phyloP scores from a whole-genome alignment of 2,888 invertebrate species.

The Diaperis boleti region DNA sequence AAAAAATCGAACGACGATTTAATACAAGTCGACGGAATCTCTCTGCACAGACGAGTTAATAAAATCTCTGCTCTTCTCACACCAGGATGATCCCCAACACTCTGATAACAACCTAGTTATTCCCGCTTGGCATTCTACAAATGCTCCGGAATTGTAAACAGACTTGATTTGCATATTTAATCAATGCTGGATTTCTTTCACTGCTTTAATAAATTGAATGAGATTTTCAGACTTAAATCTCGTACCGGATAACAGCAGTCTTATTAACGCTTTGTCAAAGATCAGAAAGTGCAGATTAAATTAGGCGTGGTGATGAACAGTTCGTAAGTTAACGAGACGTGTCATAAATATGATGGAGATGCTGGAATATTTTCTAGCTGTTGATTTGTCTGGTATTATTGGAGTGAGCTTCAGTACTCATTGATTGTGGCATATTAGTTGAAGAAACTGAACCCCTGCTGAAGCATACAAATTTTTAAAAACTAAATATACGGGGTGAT shows the following conservation, averaged over 20 bases:
- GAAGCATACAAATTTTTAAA: too few species aligned
- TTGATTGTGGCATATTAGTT: too few species aligned
- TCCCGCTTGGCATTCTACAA: constrained; percentile 52
- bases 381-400: too few species aligned
- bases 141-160: constrained; percentile 54
- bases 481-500: too few species aligned
- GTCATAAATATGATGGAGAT: too few species aligned
- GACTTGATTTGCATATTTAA: constrained; percentile 55
- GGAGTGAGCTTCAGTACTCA: too few species aligned
- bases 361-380: too few species aligned
- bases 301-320: too few species aligned
- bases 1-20: constrained; percentile 45
- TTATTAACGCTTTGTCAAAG: constrained; percentile 39
- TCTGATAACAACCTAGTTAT: constrained; percentile 54
- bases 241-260: constrained; percentile 45
- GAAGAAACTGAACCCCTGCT: too few species aligned
- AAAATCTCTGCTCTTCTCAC: constrained; percentile 50
- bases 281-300: too few species aligned
- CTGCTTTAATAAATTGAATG: constrained; percentile 52
- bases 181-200: constrained; percentile 52
- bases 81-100: constrained; percentile 50
- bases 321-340: too few species aligned
- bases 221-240: constrained; percentile 51
- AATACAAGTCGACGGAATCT: constrained; percentile 45
- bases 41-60: constrained; percentile 53